phyloP scores from a whole-genome alignment of 2,888 invertebrate species.

The Caenorhabditis virilis region DNA sequence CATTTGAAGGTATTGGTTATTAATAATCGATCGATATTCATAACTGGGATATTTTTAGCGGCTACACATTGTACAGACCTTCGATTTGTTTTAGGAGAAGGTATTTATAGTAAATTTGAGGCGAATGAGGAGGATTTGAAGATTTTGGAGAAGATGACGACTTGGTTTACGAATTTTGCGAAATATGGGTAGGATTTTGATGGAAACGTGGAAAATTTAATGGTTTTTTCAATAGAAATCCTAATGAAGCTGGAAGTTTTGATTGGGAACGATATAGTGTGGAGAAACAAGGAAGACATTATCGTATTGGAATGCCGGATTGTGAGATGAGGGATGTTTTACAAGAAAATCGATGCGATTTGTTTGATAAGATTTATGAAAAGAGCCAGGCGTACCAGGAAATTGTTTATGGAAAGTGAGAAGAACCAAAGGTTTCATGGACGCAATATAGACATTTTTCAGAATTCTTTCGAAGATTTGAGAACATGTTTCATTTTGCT shows the following conservation, averaged over 20 bases:
- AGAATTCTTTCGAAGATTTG: slow-evolving; percentile 13
- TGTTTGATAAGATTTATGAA: slow-evolving; percentile 15
- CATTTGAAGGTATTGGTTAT: slow-evolving; percentile 29
- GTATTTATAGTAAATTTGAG: slow-evolving; percentile 44
- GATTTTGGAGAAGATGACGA: slow-evolving; percentile 47
- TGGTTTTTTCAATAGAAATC: background rate
- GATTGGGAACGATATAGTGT: slow-evolving; percentile 16
- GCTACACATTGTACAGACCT: slow-evolving; percentile 50
- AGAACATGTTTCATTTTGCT: too few relatives aligned
- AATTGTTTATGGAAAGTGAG: slow-evolving; percentile 20
- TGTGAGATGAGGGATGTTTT: slow-evolving; percentile 19
- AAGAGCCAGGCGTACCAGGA: slow-evolving; percentile 14
- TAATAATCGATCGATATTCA: background rate
- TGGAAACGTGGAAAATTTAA: background rate
- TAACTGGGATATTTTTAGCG: slow-evolving; percentile 10
- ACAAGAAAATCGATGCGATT: slow-evolving; percentile 16
- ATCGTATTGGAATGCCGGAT: slow-evolving; percentile 10
- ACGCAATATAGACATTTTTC: too few relatives aligned
- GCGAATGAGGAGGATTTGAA: slow-evolving; percentile 40
- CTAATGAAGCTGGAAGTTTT: slow-evolving; percentile 8
- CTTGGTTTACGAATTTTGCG: slow-evolving; percentile 47
- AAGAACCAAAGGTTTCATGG: too few relatives aligned
- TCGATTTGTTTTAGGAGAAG: slow-evolving; percentile 51
- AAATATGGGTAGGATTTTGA: slow-evolving; percentile 42
- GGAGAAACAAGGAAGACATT: slow-evolving; percentile 19